Evolutionary conservation across 2,113 vertebrate genomes (phyloP).

Genomic region (Fregetta grallaria): DNA sequence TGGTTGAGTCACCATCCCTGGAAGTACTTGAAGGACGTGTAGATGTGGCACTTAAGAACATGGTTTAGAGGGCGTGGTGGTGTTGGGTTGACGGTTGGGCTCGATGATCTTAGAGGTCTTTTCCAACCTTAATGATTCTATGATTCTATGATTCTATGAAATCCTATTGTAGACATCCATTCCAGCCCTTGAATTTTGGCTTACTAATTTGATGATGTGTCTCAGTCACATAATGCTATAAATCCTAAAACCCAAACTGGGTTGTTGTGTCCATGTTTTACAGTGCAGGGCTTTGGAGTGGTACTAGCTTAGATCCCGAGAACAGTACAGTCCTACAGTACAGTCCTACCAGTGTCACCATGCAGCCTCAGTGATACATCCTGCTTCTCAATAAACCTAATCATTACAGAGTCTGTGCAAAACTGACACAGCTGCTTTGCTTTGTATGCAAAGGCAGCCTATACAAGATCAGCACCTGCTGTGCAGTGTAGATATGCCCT

Average conservation of each 20-base stretch:
- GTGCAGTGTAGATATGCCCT: background rate
- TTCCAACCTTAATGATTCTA: too few relatives aligned
- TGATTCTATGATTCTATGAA: too few relatives aligned
- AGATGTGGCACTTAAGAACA: too few relatives aligned
- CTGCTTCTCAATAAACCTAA: background rate
- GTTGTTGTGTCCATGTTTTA: background rate
- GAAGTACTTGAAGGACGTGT: too few relatives aligned
- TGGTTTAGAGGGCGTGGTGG: too few relatives aligned
- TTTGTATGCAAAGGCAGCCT: background rate
- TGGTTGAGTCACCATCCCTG: too few relatives aligned
- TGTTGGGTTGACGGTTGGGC: too few relatives aligned
- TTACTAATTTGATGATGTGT: background rate
- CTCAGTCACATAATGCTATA: background rate
- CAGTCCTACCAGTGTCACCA: background rate
- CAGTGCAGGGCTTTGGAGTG: background rate
- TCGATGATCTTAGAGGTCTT: too few relatives aligned
- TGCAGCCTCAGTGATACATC: background rate
- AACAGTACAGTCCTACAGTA: background rate
- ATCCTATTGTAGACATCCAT: background rate
- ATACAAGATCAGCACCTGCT: background rate
- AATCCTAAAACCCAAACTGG: background rate
- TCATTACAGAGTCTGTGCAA: background rate
- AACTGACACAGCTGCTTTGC: background rate
- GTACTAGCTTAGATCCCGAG: background rate
- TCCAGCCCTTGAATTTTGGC: background rate